These are phyloP conservation scores for Dendrocincla fuliginosa DNA, from an alignment of 2,797 vertebrate species.

Conservation along the genomic window DNA sequence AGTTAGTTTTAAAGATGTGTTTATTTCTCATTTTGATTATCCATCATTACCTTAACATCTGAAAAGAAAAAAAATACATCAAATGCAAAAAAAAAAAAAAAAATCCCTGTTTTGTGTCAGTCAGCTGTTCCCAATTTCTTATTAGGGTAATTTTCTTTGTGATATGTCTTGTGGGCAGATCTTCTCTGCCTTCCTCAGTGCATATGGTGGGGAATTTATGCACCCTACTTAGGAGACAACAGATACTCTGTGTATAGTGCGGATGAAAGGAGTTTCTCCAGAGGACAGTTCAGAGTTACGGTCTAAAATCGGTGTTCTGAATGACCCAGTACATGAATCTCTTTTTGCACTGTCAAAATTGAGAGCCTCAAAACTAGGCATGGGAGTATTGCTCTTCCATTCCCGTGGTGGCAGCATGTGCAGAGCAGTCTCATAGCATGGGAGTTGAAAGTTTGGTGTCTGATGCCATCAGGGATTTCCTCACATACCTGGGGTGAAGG, in stretches of 20 bases:
- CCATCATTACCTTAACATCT: background rate
- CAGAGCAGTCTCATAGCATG: accelerated
- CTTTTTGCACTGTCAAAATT: background rate
- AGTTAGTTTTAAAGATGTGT: background rate
- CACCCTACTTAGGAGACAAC: background rate
- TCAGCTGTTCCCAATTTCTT: background rate
- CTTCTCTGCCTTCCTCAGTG: background rate
- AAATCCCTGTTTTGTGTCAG: background rate
- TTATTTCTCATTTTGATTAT: background rate
- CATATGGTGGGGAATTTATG: background rate
- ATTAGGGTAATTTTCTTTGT: background rate
- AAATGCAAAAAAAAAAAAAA: background rate
- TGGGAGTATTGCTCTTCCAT: background rate
- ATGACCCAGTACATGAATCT: background rate
- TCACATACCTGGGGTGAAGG: accelerated
- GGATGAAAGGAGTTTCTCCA: background rate
- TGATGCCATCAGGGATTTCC: background rate
- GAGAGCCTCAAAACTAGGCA: background rate
- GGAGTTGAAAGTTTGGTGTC: background rate
- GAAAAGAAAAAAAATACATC: background rate
- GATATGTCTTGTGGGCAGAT: background rate
- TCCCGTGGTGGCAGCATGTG: background rate
- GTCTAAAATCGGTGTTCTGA: background rate
- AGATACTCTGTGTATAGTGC: background rate
- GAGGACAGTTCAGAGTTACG: background rate